Conservation (phyloP, 2,888 invertebrate genomes). For the Parnassius glacialis region DNA sequence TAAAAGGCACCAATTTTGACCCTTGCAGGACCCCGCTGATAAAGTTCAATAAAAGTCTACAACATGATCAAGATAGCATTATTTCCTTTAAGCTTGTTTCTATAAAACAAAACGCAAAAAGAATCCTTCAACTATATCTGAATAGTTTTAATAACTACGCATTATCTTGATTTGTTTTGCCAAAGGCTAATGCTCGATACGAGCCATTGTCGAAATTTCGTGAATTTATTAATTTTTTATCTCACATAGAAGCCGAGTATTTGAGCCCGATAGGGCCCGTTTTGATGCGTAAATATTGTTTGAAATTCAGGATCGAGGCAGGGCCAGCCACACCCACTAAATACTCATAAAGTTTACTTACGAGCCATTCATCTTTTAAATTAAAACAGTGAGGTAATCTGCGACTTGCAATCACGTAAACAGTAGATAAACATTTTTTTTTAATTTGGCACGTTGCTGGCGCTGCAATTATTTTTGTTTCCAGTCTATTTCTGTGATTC, state of each 20-base stretch:
- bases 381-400: conserved; percentile 1
- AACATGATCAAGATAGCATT: conserved; percentile 16
- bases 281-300: conserved; percentile 5
- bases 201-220: background rate
- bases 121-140: background rate
- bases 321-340: conserved; percentile 8
- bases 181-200: conserved; percentile 1
- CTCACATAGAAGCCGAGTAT: background rate
- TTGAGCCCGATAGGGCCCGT: conserved; percentile 1
- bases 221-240: conserved; percentile 8
- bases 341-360: background rate
- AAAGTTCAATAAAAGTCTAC: conserved; percentile 17
- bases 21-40: conserved; percentile 32
- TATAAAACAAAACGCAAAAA: conserved; percentile 9
- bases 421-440: conserved; percentile 12
- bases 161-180: conserved; percentile 10
- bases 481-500: conserved; percentile 14
- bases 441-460: conserved; percentile 16
- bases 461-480: conserved; percentile 6
- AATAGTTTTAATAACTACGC: conserved; percentile 3
- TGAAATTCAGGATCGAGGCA: background rate
- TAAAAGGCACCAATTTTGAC: conserved; percentile 34
- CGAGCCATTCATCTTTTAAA: conserved; percentile 1
- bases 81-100: background rate
- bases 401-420: background rate